These are phyloP conservation scores for Rousettus leschenaultii DNA, from an alignment of 2,113 vertebrate species.

Conservation along the genomic window DNA sequence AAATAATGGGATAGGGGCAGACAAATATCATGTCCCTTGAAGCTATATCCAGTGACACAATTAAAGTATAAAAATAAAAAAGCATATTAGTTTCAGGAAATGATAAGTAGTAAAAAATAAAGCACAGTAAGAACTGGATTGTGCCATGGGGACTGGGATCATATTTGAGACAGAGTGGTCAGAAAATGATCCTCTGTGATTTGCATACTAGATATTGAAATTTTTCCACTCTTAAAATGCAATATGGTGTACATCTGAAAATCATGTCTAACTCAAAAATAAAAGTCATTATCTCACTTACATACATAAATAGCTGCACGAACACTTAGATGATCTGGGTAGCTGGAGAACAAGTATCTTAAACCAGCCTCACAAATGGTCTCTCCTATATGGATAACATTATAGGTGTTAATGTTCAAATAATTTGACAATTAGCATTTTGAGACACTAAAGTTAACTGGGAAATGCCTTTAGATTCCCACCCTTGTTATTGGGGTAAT, in stretches of 20 bases:
- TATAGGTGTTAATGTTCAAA: background rate
- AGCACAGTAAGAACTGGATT: background rate
- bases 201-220: background rate
- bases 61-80: background rate
- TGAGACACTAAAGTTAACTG: background rate
- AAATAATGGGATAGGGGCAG: background rate
- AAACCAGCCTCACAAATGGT: background rate
- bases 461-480: background rate
- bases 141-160: fast-evolving
- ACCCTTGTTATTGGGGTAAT: background rate
- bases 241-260: background rate
- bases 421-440: background rate
- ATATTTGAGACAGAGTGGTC: background rate
- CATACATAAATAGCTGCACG: background rate
- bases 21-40: background rate
- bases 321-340: background rate
- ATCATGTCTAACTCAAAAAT: background rate
- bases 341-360: background rate
- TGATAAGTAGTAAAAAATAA: background rate
- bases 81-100: background rate
- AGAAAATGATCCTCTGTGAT: background rate
- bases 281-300: background rate
- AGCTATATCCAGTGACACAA: background rate
- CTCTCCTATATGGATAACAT: background rate
- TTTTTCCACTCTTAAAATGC: background rate